Evolutionary conservation across 2,888 invertebrate genomes (phyloP).

Genomic region (Apamea anceps): DNA sequence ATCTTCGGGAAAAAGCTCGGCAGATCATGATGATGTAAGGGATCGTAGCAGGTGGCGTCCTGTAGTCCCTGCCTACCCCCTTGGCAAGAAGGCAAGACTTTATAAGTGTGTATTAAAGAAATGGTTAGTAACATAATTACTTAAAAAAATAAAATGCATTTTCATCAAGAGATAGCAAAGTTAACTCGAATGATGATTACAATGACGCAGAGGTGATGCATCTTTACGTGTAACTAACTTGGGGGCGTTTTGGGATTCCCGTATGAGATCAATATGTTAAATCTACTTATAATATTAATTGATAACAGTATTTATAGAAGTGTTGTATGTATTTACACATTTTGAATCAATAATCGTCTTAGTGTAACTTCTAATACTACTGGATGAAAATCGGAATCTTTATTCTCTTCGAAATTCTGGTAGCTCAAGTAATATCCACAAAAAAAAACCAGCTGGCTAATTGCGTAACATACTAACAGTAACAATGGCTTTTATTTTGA

Average conservation of each 20-base stretch:
- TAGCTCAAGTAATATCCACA: too few species aligned
- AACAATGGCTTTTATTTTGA: too few species aligned
- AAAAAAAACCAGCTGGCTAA: too few species aligned
- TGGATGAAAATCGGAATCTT: background rate
- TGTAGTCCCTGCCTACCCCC: background rate
- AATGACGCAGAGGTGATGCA: conserved; percentile 29
- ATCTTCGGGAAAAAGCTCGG: too few species aligned
- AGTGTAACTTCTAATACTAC: background rate
- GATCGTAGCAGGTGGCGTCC: background rate
- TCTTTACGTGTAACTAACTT: conserved; percentile 1
- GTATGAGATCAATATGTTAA: conserved; percentile 19
- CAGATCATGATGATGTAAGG: too few species aligned
- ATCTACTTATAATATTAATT: background rate
- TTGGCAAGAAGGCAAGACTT: background rate
- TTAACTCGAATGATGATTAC: background rate
- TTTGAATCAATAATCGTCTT: background rate
- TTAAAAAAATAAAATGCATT: background rate
- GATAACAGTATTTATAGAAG: conserved; percentile 1
- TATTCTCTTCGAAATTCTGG: background rate
- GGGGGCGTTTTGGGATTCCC: conserved; percentile 44
- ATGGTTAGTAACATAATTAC: background rate
- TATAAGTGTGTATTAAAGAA: background rate
- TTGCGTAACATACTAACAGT: too few species aligned
- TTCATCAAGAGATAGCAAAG: too few species aligned
- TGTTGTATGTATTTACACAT: background rate